phyloP scores from a whole-genome alignment of 2,797 vertebrate genomes.

The Merluccius polli region DNA sequence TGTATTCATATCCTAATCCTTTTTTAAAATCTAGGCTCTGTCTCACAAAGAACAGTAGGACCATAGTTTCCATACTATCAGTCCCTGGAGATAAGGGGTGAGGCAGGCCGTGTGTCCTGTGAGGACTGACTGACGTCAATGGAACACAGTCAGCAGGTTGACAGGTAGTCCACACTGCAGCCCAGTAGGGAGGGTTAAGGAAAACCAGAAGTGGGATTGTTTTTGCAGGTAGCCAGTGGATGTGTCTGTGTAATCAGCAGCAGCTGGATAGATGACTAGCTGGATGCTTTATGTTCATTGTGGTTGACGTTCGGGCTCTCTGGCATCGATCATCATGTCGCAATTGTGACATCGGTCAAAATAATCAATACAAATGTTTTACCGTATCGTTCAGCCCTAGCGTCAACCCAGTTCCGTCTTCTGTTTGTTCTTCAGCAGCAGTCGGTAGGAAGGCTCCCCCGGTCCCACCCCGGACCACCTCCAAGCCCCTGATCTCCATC shows the following conservation, averaged over 20 bases:
- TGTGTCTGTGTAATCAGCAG: background rate
- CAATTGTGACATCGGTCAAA: too few species aligned
- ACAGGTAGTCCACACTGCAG: conserved; percentile 28
- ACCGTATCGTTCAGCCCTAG: too few species aligned
- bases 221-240: conserved; percentile 24
- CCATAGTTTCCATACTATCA: conserved; percentile 16
- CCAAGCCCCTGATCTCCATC: conserved; percentile 96
- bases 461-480: conserved; percentile 90
- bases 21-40: background rate
- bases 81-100: conserved; percentile 32
- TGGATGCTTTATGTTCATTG: background rate
- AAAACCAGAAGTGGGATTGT: conserved; percentile 39
- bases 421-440: conserved; percentile 42
- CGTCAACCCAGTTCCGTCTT: conserved; percentile 1
- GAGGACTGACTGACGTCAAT: conserved; percentile 52
- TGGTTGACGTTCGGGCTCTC: background rate
- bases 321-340: background rate
- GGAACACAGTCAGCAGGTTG: conserved; percentile 32
- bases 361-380: background rate
- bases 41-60: conserved; percentile 2
- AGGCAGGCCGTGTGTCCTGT: conserved; percentile 35
- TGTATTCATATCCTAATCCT: too few species aligned
- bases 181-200: conserved; percentile 31
- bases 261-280: background rate
- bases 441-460: conserved; percentile 90